Evolutionary conservation across 37 sponge, comb jelly and placozoan genomes (phyloP).

Genomic region (Diacarnus erythraeanus): DNA sequence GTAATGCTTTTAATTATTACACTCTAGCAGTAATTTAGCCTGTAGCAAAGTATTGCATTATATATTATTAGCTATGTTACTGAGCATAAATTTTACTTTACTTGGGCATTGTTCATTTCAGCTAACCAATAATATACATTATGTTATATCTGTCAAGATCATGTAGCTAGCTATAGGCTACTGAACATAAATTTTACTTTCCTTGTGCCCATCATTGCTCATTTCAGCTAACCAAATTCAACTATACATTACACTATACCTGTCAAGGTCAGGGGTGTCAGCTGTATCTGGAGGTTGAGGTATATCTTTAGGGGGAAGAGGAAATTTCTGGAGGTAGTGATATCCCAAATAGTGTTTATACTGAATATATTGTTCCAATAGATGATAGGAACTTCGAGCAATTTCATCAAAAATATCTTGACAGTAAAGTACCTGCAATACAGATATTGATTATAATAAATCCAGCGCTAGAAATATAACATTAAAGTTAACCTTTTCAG

Average conservation of each 20-base stretch:
- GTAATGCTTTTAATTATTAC: too few relatives aligned
- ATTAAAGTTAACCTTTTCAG: conserved; percentile 29
- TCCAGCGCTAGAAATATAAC: neutral
- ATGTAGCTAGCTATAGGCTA: too few relatives aligned
- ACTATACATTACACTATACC: neutral
- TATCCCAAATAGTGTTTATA: conserved; percentile 65
- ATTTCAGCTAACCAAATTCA: too few relatives aligned
- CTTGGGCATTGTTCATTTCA: too few relatives aligned
- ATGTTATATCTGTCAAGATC: too few relatives aligned
- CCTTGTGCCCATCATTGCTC: too few relatives aligned
- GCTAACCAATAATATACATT: too few relatives aligned
- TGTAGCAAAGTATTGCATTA: too few relatives aligned
- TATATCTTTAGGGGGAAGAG: neutral
- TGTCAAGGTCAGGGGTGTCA: neutral
- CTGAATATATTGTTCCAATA: conserved; percentile 45
- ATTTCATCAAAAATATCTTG: conserved; percentile 47
- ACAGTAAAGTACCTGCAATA: conserved; percentile 46
- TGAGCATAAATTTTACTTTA: too few relatives aligned
- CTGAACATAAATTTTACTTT: too few relatives aligned
- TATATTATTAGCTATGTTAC: too few relatives aligned
- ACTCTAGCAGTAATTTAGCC: too few relatives aligned
- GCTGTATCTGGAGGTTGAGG: neutral
- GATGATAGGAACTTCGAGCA: conserved; percentile 40
- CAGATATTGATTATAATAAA: neutral
- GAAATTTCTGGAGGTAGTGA: conserved; percentile 16